Base-by-base conservation (phyloP, 30 jellyfish, hydroid and myxozoan genomes). In the Pelagia noctiluca region DNA sequence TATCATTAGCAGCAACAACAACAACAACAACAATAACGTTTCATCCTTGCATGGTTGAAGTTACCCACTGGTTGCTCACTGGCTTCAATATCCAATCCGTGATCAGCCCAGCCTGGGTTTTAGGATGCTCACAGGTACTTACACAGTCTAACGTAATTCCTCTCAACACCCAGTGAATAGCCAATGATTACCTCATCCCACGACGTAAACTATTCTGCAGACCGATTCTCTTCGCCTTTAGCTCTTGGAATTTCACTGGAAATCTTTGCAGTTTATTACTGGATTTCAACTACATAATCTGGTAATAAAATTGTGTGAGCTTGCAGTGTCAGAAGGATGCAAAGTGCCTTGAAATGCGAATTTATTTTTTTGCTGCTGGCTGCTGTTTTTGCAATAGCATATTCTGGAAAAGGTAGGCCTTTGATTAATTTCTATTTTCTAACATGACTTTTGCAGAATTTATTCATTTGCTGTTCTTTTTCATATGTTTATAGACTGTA, bases 151-250 rank as follows among this genome's bases (percentile, higher is more conserved):
- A 22, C 24, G 66, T 61, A 11, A 52, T 33, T 26, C 12, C 50
- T 25, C 71, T 50, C 71, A 25, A 50, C 21, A 53, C 65, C 33
- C 90, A 67, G 19, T 66, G 90, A 52, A 35, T 54, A 66, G 21
- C 77, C 90, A 80, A 28, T 80, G 90, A 67, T 67, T 38, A 80
- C 90, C 63, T 67, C 83, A 66, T 53, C 21, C 35, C 84, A 38
- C 57, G 25, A 34, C 71, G 84, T 54, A 80, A 80, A 80, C 71
- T 35, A 25, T 37, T n/a, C 42, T 52, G 68, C 68, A 52, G 68
- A 52, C 68, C 68, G 21, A 52, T 16, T 8, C 8, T 16, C 16
- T 8, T 42, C 8, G n/a, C n/a, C n/a, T n/a, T n/a, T n/a, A n/a
- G n/a, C n/a, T n/a, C n/a, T n/a, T n/a, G n/a, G n/a, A n/a, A n/a